Evolutionary conservation across 1,140 invertebrate species (phyloP), one percentile per base, ranked within the genome.

Genomic region (Orussus abietinus): DNA sequence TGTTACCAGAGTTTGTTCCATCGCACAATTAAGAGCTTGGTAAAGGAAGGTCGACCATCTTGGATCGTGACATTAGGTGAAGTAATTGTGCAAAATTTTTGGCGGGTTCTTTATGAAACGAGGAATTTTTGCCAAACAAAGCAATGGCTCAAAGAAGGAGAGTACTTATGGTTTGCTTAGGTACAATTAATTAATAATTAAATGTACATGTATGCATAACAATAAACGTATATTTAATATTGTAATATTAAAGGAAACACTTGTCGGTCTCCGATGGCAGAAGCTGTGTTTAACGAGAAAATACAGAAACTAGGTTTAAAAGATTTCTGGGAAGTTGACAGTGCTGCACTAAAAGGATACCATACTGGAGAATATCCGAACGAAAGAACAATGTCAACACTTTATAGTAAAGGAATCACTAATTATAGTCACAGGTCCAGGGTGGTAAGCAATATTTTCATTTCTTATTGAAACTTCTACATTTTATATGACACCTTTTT

Each of bases 251-350:
- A 30, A 70, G 92, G 91, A 10, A 96, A 96, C 59, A 96, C 94
- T 51, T 96, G 92, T 66, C 80, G 93, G n/a, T 96, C 92, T 9
- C 92, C 93, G 4, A 95, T 95, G 47, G 92, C 92, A 12, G 92
- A 95, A 70, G 90, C 88, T 5, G 88, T 96, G 1, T 94, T 96
- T 72, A 66, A 77, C 18, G 78, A 92, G 47, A 63, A 80, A 6
- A 72, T 89, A 5, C 78, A 79, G 52, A 77, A 88, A 55, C 66
- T 74, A 42, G 77, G 78, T 26, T 51, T 82, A 4, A 50, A 66
- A 1, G 70, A 81, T 49, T 55, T 82, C 52, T 95, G 90, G 92
- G 74, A 81, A 47, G 84, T 91, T 3, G 91, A 96, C 58, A 95
- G 91, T 75, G 90, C 90, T 2, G 94, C 85, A 7, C 80, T 92